Conservation (phyloP, 1,140 invertebrate species). For the Listronotus oregonensis region DNA sequence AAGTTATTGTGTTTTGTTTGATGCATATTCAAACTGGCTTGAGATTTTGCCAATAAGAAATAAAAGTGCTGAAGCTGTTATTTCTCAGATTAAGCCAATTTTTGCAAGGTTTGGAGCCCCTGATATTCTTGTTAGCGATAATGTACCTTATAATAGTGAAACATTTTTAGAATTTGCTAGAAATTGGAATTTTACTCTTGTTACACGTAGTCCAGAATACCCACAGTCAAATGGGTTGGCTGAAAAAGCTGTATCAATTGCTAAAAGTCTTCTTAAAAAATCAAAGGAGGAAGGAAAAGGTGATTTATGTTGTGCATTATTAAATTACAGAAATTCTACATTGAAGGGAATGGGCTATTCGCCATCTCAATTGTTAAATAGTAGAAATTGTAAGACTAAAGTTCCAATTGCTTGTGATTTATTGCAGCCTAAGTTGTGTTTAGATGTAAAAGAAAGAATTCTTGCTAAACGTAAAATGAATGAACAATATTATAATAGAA, state of each 20-base stretch:
- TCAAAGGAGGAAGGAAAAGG: conserved; percentile 16
- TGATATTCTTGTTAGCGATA: too few relatives aligned
- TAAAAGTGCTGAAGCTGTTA: too few relatives aligned
- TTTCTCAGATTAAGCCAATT: too few relatives aligned
- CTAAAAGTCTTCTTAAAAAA: conserved; percentile 48
- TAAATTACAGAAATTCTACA: conserved; percentile 34
- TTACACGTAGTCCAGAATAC: conserved; percentile 54
- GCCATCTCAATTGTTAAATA: conserved; percentile 36
- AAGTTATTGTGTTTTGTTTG: too few relatives aligned
- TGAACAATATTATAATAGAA: too few relatives aligned
- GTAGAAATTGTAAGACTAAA: conserved; percentile 22
- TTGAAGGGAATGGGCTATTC: conserved; percentile 41
- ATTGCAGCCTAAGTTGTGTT: too few relatives aligned
- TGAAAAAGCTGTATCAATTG: conserved; percentile 48
- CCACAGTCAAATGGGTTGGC: conserved; percentile 52
- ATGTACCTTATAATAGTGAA: too few relatives aligned
- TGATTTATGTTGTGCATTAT: conserved; percentile 17
- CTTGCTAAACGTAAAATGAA: too few relatives aligned
- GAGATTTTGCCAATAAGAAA: too few relatives aligned
- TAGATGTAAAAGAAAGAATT: too few relatives aligned
- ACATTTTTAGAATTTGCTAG: conserved; percentile 46
- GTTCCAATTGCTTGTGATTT: background rate
- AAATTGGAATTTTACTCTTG: conserved; percentile 51
- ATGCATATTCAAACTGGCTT: too few relatives aligned
- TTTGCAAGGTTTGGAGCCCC: too few relatives aligned